These are phyloP conservation scores for Rhabdomys dilectus DNA, from an alignment of 2,113 vertebrate genomes.

Conservation along the genomic window DNA sequence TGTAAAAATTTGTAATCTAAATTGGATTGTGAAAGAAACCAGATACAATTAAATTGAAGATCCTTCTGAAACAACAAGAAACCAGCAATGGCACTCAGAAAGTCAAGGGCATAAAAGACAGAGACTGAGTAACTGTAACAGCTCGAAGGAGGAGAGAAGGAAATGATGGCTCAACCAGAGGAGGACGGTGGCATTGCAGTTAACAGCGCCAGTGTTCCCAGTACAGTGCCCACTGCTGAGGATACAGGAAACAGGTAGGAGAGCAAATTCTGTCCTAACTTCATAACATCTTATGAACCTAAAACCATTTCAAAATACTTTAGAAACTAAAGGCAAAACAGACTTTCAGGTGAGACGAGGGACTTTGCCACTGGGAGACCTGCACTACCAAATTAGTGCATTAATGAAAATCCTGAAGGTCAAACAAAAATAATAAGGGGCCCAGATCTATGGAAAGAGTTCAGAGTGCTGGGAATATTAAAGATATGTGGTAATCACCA, in stretches of 20 bases:
- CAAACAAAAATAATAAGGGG: constrained; percentile 8
- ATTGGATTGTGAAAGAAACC: neutral
- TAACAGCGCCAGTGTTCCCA: neutral
- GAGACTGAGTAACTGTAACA: neutral
- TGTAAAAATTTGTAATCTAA: neutral
- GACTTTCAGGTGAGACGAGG: constrained; percentile 18
- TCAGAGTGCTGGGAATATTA: neutral
- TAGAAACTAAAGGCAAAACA: constrained; percentile 23
- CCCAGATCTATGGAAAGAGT: neutral
- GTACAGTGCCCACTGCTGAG: neutral
- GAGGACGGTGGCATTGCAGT: neutral
- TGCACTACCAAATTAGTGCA: neutral
- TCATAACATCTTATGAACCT: neutral
- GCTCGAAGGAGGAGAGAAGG: neutral
- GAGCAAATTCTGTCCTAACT: neutral
- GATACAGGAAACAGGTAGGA: neutral
- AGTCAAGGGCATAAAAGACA: constrained; percentile 6
- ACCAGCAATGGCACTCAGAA: neutral
- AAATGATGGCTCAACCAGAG: neutral
- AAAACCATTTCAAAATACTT: neutral
- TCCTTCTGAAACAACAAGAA: neutral
- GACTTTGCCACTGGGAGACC: neutral
- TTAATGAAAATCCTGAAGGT: neutral
- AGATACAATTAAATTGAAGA: neutral
- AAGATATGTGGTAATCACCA: neutral